These are phyloP conservation scores for Mesitornis unicolor DNA, from an alignment of 2,113 vertebrate genomes.

Conservation along the genomic window DNA sequence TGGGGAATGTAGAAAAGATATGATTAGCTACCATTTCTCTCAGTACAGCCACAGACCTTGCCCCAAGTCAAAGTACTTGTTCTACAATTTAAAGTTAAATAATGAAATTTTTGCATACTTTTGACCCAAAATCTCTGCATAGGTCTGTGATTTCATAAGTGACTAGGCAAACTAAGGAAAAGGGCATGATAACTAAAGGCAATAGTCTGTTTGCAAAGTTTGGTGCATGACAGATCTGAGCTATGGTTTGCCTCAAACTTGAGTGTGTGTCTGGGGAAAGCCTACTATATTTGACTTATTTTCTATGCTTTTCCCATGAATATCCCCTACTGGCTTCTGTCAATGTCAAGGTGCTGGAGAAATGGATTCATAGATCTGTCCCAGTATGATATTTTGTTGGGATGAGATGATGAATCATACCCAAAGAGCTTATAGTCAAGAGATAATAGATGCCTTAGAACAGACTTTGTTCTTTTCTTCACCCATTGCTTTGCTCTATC, in stretches of 20 bases:
- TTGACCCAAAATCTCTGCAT: background rate
- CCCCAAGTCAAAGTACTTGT: background rate
- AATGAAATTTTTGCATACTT: background rate
- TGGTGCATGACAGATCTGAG: background rate
- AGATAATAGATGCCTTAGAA: background rate
- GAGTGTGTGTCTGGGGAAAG: background rate
- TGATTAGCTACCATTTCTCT: background rate
- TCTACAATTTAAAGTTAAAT: background rate
- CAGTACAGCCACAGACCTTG: background rate
- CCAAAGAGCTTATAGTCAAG: background rate
- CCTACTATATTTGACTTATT: background rate
- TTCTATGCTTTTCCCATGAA: background rate
- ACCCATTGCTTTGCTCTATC: background rate
- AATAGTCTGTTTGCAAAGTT: background rate
- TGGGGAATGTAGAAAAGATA: background rate
- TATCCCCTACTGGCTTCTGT: background rate
- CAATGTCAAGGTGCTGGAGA: background rate
- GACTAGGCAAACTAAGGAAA: background rate
- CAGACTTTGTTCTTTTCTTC: background rate
- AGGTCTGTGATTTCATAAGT: background rate
- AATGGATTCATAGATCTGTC: background rate
- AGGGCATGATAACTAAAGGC: background rate
- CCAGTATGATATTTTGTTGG: background rate
- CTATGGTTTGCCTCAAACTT: background rate
- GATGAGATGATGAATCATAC: background rate